phyloP scores from a whole-genome alignment of 1,140 invertebrate genomes.

The Dinoponera quadriceps region DNA sequence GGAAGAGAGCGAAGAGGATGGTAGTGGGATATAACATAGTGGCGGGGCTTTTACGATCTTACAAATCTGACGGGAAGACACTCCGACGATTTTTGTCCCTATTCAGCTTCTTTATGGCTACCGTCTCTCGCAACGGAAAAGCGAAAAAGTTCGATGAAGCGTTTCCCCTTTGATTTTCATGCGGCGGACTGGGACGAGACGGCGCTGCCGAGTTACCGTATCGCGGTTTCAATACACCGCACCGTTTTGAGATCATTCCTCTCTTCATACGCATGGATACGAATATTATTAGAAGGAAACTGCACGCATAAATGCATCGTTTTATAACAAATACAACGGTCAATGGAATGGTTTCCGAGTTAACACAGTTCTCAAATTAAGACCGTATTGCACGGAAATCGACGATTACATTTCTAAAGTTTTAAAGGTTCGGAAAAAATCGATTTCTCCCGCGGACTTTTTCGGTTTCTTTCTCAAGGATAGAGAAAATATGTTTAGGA shows the following conservation, averaged over 20 bases:
- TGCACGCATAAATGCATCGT: not conserved
- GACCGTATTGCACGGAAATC: too few relatives aligned
- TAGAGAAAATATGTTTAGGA: too few relatives aligned
- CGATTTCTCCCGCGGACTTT: too few relatives aligned
- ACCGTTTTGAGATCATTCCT: constrained; percentile 11
- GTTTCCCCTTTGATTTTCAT: constrained; percentile 48
- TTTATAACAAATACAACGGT: constrained; percentile 2
- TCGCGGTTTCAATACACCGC: constrained; percentile 2
- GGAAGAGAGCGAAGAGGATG: constrained; percentile 51
- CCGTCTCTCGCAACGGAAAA: constrained; percentile 54
- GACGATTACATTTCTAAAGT: too few relatives aligned
- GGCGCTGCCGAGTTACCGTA: not conserved
- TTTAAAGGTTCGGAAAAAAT: too few relatives aligned
- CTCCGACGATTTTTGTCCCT: constrained; percentile 71
- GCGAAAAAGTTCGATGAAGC: constrained; percentile 69
- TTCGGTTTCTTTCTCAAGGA: too few relatives aligned
- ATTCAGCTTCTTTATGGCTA: constrained; percentile 65
- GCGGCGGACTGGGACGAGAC: not conserved
- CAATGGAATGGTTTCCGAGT: too few relatives aligned
- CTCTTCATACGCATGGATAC: not conserved
- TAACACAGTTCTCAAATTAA: too few relatives aligned
- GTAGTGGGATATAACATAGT: constrained; percentile 53
- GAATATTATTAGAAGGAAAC: not conserved
- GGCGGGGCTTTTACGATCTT: constrained; percentile 78
- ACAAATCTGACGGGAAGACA: constrained; percentile 79